Evolutionary conservation across 2,888 invertebrate genomes (phyloP), one percentile per base, ranked within the genome.

Genomic region (Odontocerum albicorne): DNA sequence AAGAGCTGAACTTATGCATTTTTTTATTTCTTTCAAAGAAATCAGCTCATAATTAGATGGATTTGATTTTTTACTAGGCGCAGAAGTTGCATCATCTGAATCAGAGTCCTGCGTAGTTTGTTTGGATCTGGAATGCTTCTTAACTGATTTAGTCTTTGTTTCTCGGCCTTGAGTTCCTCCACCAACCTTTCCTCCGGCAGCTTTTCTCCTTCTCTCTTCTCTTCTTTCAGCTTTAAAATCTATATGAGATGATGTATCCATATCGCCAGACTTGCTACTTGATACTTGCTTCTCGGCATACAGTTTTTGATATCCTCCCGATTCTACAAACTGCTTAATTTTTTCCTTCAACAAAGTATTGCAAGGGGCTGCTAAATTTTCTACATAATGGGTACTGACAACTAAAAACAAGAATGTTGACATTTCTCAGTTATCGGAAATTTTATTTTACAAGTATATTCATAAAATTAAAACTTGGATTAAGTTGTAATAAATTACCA

Each of bases 81-180:
- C 67, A 6, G 65, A 43, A 20, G 72, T 74, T 19, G 88, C 88
- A 63, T 86, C 87, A 46, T 84, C 83, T 2, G 87, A 88, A 58
- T 88, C 88, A 16, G 82, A 84, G 63, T 84, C 85, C 46, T 83
- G 82, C 36, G 80, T 78, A 42, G 77, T 73, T 65, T 79, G 79
- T 65, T 80, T 82, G n/a, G 75, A 73, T 70, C 80, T 65, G 72
- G 75, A 72, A 69, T 86, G 85, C 73, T 94, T 96, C 67, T 96
- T 96, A 0, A 90, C 89, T 2, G 94, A 89, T 68, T 93, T 96
- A 0, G 93, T 96, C 77, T 95, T 96, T 0, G 94, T 94, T 78
- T 97, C 96, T 32, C 96, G 80, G 0, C 96, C 96, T 70, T 96
- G 96, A 8, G 88, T 84, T 1, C 96, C 96, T 12, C 96, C 95